These are phyloP conservation scores for Etheostoma nigrum DNA, from an alignment of 2,797 vertebrate genomes.

Conservation along the genomic window DNA sequence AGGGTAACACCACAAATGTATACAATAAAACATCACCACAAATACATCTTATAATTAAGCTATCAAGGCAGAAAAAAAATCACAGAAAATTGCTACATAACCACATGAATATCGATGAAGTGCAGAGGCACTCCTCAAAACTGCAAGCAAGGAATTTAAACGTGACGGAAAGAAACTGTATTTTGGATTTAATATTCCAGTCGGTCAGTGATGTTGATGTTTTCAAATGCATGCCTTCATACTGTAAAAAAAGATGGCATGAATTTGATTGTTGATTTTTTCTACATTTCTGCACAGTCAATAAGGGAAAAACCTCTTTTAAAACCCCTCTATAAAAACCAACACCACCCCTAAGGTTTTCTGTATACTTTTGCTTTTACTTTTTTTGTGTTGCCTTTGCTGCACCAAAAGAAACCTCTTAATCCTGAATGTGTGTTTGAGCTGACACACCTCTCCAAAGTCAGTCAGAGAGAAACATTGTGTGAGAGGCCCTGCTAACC, in stretches of 20 bases:
- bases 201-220: too few species aligned
- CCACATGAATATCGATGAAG: not conserved
- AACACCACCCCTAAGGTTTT: not conserved
- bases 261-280: not conserved
- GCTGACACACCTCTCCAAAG: conserved; percentile 16
- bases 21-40: not conserved
- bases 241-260: too few species aligned
- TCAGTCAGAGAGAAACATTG: conserved; percentile 28
- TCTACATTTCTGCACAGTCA: not conserved
- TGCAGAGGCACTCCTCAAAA: not conserved
- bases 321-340: not conserved
- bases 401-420: not conserved
- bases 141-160: not conserved
- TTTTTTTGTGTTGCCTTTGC: not conserved
- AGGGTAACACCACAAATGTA: not conserved
- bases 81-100: not conserved
- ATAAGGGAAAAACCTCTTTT: conserved; percentile 1
- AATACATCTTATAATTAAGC: not conserved
- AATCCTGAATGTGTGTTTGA: conserved; percentile 17
- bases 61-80: not conserved
- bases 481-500: conserved; percentile 68
- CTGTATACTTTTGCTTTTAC: not conserved
- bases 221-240: too few species aligned
- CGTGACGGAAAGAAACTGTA: not conserved
- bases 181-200: too few species aligned